Base-by-base conservation (phyloP, 2,113 vertebrate species). In the Strix aluco region DNA sequence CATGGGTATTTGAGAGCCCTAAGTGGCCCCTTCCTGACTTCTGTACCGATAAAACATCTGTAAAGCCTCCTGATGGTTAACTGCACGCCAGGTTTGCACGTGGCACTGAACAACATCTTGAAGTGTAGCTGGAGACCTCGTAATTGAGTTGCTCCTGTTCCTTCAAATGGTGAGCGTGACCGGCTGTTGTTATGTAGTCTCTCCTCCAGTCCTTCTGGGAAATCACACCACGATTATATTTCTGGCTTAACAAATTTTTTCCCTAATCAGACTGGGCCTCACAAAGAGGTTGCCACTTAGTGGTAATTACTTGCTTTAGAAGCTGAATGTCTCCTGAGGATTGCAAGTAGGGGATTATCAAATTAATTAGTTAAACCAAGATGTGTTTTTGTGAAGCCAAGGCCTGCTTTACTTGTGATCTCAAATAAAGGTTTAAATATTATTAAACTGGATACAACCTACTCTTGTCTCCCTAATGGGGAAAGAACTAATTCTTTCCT, bases 341-440 rank as follows among this genome's bases (percentile, higher is more conserved):
- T 88, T 92, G 89, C 74, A 95, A 94, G 85, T 85, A 97, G 92
- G 61, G 46, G 97, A 97, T 97, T 97, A 97, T 95, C 91, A 92
- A 97, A 97, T 96, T 97, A 97, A 97, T 97, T 97, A 95, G 94
- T 90, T 97, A 97, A 96, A 95, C 84, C 94, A 88, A 91, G 97
- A 97, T 92, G 94, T 94, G 91, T 94, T 94, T 96, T 95, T 96
- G 86, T 80, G 78, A 94, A 95, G 87, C 89, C n/a, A 32, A 73
- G 91, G 51, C 74, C 58, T 77, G 58, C 66, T 95, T 94, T 94
- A 20, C 59, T 88, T 90, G 82, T 88, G 88, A 90, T 90, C 75
- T 90, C 79, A 95, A 96, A 90, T 59, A 80, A 92, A 92, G 79
- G 80, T 80, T 96, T 96, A 70, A 90, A 83, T 81, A 25, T 88